Conservation (phyloP, 2,797 vertebrate genomes). For the Vespertilio murinus region DNA sequence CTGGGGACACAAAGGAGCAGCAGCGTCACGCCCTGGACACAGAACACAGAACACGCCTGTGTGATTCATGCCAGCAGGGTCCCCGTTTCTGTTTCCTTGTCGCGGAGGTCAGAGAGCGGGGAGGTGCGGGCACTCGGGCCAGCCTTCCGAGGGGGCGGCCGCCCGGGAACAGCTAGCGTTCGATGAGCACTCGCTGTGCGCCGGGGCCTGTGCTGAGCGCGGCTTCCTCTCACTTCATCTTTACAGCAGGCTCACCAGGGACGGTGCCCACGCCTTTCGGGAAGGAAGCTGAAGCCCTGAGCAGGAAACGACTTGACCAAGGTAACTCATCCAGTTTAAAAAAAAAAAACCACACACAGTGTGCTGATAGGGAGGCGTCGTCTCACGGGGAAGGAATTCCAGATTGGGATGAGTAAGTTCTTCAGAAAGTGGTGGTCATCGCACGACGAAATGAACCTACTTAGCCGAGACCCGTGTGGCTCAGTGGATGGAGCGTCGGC, state of each 20-base stretch:
- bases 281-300: neutral
- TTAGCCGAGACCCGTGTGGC: too few relatives aligned
- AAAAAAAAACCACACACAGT: neutral
- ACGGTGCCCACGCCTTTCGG: neutral
- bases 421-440: accelerated
- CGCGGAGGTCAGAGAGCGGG: neutral
- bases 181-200: neutral
- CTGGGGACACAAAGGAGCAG: neutral
- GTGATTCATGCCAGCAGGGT: neutral
- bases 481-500: too few relatives aligned
- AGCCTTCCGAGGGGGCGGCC: neutral
- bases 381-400: neutral
- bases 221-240: neutral
- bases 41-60: neutral
- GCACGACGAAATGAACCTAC: accelerated
- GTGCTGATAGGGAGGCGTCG: neutral
- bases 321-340: neutral
- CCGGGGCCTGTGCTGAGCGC: neutral
- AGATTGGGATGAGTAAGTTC: neutral
- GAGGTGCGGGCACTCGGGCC: neutral
- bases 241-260: neutral
- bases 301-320: neutral
- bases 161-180: neutral
- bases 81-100: neutral
- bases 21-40: neutral